These are phyloP conservation scores for Onchidella celtica DNA, from an alignment of 2,888 invertebrate species.

Conservation along the genomic window DNA sequence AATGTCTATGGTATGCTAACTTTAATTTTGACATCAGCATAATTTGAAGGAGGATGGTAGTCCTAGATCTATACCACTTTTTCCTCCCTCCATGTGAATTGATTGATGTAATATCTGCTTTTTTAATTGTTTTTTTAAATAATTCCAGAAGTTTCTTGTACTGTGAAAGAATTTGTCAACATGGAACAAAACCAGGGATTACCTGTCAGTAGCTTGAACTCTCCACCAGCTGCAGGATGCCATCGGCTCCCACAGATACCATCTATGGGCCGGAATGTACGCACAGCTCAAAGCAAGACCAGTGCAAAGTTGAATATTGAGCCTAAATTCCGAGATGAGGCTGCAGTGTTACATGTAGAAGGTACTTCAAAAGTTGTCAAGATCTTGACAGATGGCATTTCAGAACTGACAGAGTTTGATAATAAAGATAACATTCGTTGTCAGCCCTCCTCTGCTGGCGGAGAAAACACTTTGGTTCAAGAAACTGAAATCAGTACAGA, in stretches of 20 bases:
- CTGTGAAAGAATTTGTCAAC: too few species aligned
- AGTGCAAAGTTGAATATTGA: constrained; percentile 58
- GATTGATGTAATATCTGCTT: too few species aligned
- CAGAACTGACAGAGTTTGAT: constrained; percentile 52
- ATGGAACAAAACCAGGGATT: constrained; percentile 32
- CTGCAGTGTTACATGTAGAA: constrained; percentile 64
- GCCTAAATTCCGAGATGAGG: constrained; percentile 52
- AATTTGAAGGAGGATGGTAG: too few species aligned
- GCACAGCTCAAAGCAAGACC: constrained; percentile 74
- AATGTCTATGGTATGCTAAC: too few species aligned
- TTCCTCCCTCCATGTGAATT: too few species aligned
- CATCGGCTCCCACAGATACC: constrained; percentile 74
- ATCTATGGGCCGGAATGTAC: constrained; percentile 64
- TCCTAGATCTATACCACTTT: too few species aligned
- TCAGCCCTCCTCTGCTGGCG: background rate
- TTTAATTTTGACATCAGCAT: too few species aligned
- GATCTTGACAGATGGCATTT: constrained; percentile 59
- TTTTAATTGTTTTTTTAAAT: too few species aligned
- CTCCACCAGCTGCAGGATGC: constrained; percentile 58
- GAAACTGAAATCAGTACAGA: background rate
- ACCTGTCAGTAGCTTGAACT: constrained; percentile 3
- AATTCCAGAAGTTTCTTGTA: too few species aligned
- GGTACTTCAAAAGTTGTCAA: constrained; percentile 66
- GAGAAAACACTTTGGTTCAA: background rate
- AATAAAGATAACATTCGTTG: constrained; percentile 15